phyloP scores from a whole-genome alignment of 2,113 vertebrate genomes.

The Aptenodytes forsteri region DNA sequence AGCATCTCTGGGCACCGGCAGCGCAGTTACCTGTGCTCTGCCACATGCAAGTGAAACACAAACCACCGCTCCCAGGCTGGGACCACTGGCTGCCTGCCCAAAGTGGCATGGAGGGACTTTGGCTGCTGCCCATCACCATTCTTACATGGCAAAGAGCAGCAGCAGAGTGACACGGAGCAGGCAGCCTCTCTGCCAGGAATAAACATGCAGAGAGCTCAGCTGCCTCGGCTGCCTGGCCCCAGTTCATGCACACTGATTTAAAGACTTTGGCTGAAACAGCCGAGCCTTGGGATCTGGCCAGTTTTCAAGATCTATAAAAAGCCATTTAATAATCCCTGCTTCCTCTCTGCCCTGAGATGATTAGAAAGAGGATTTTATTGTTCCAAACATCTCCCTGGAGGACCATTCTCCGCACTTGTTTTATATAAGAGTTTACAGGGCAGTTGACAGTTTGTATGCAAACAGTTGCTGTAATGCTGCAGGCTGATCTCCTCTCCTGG shows the following conservation, averaged over 20 bases:
- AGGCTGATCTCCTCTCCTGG: not conserved
- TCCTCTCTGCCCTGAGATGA: not conserved
- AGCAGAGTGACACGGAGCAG: not conserved
- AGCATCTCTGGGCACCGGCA: not conserved
- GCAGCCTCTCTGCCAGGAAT: not conserved
- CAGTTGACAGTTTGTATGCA: not conserved
- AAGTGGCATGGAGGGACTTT: not conserved
- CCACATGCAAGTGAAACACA: not conserved
- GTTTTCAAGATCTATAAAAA: conserved; percentile 46
- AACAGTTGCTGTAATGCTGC: not conserved
- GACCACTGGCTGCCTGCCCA: not conserved
- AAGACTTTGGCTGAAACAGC: not conserved
- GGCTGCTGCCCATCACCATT: not conserved
- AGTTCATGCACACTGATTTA: not conserved
- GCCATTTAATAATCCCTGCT: conserved; percentile 8
- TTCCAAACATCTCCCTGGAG: not conserved
- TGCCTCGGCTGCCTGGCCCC: not conserved
- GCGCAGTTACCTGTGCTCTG: not conserved
- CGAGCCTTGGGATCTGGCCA: not conserved
- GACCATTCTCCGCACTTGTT: not conserved
- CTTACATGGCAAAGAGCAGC: not conserved
- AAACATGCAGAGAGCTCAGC: not conserved
- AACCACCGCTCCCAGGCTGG: not conserved
- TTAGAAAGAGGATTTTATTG: not conserved
- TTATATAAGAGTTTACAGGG: not conserved